Conservation (phyloP, 2,113 vertebrate genomes). For the Podarcis cretensis region DNA sequence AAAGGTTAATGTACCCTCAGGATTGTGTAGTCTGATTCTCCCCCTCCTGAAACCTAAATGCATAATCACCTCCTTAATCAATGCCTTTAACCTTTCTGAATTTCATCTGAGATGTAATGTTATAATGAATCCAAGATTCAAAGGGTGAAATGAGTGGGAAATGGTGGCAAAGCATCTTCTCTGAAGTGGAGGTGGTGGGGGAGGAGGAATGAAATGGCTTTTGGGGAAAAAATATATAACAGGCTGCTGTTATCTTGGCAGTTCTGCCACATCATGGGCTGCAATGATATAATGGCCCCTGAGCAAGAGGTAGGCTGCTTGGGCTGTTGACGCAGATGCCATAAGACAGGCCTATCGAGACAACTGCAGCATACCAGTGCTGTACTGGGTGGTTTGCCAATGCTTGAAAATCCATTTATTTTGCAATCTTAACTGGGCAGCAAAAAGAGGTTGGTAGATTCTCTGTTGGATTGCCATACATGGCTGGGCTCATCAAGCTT, state of each 20-base stretch:
- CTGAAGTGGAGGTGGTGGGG: background rate
- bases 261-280: background rate
- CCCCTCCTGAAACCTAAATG: constrained; percentile 2
- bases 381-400: background rate
- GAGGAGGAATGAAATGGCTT: constrained; percentile 16
- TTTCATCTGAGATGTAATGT: constrained; percentile 25
- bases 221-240: background rate
- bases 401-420: background rate
- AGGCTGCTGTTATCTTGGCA: constrained; percentile 13
- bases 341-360: background rate
- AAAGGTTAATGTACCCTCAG: constrained; percentile 37
- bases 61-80: constrained; percentile 46
- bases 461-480: background rate
- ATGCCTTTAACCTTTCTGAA: constrained; percentile 40
- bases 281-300: background rate
- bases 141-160: constrained; percentile 38
- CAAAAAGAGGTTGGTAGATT: background rate
- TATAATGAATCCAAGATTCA: constrained; percentile 35
- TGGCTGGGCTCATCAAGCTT: background rate
- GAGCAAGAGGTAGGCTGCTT: background rate
- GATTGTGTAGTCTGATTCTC: constrained; percentile 22
- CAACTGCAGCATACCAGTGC: background rate
- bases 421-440: background rate
- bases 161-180: background rate
- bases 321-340: background rate